Conservation (phyloP, 2,113 vertebrate genomes). For the Spheniscus mendiculus region DNA sequence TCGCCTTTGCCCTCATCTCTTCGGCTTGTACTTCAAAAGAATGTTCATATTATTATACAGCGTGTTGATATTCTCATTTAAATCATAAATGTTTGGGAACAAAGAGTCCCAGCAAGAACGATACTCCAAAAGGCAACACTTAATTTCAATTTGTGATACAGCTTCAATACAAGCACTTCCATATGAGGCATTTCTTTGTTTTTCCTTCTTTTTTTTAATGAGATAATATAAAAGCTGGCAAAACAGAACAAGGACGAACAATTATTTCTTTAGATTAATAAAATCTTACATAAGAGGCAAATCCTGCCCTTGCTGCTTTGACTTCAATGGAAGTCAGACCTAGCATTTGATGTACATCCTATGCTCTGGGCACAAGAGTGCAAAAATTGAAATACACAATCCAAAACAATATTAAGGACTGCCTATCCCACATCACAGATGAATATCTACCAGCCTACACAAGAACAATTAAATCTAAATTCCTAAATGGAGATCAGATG, state of each 20-base stretch:
- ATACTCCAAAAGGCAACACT: slow-evolving; percentile 7
- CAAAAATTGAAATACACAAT: not conserved
- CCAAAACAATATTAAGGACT: slow-evolving; percentile 1
- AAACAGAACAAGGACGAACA: not conserved
- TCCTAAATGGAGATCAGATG: slow-evolving; percentile 1
- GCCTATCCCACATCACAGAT: not conserved
- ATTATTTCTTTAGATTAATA: not conserved
- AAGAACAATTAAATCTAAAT: slow-evolving; percentile 28
- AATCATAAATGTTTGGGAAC: slow-evolving; percentile 40
- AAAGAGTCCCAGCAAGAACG: slow-evolving; percentile 16
- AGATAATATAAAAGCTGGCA: not conserved
- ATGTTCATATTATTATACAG: not conserved
- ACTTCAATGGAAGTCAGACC: not conserved
- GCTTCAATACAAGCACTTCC: slow-evolving; percentile 28
- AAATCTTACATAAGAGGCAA: not conserved
- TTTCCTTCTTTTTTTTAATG: not conserved
- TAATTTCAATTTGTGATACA: slow-evolving; percentile 34
- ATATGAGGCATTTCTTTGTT: not conserved
- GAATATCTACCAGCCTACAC: slow-evolving; percentile 30
- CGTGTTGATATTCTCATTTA: slow-evolving; percentile 3
- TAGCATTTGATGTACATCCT: not conserved
- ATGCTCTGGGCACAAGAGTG: not conserved
- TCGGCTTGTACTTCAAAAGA: not conserved
- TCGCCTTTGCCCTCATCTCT: not conserved
- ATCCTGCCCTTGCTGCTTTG: not conserved